A percentile compares a stretch with the other conserved stretches of the same genome.
Evolutionary conservation across 2,113 vertebrate species (phyloP).

Genomic region (Donacobius atricapilla): DNA sequence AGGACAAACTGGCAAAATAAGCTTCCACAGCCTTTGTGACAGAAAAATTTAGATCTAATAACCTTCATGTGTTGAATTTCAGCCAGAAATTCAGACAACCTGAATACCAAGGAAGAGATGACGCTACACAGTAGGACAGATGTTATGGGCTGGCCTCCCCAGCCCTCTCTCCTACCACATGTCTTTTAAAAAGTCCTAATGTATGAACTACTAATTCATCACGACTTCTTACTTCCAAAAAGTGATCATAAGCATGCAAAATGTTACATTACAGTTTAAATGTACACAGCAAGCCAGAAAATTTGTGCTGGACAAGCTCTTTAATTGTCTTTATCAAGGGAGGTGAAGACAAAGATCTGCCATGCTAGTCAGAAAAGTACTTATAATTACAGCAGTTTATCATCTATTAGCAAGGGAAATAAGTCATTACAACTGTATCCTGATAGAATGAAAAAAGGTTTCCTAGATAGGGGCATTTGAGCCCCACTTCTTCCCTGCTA

Average conservation of each 20-base stretch:
- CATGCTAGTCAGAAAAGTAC: not conserved
- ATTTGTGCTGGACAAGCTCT: not conserved
- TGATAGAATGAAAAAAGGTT: not conserved
- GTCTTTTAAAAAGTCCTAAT: not conserved
- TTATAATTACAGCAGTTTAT: not conserved
- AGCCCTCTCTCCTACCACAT: not conserved
- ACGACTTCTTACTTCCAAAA: not conserved
- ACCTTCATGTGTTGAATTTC: not conserved
- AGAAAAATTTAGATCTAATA: not conserved
- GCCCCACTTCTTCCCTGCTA: not conserved
- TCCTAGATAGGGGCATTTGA: not conserved
- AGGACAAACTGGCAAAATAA: not conserved
- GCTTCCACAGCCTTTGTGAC: not conserved
- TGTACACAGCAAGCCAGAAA: not conserved
- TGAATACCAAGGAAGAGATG: not conserved
- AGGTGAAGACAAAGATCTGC: not conserved
- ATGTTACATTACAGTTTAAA: not conserved
- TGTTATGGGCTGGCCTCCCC: not conserved
- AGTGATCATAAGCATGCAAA: not conserved
- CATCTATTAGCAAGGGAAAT: not conserved
- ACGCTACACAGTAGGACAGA: not conserved
- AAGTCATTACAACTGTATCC: not conserved
- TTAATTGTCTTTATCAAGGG: not conserved
- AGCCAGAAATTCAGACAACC: slow-evolving; percentile 22
- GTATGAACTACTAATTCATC: not conserved